These are phyloP conservation scores for Microplitis mediator DNA, from an alignment of 1,140 invertebrate genomes.

Conservation along the genomic window DNA sequence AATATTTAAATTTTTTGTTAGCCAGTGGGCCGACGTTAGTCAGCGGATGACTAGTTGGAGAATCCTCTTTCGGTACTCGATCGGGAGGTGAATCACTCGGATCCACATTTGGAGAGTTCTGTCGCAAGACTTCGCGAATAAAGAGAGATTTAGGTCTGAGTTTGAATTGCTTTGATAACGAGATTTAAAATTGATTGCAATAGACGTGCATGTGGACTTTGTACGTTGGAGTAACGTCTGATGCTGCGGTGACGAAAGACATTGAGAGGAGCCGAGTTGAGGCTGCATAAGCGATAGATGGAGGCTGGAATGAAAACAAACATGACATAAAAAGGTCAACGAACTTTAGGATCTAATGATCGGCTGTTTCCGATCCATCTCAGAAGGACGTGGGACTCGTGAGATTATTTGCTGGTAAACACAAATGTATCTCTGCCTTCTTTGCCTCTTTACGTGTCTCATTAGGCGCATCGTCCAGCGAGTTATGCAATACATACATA, in stretches of 20 bases:
- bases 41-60: neutral
- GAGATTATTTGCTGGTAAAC: no score
- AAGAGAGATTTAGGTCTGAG: no score
- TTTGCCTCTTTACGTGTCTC: conserved; percentile 15
- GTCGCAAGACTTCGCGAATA: no score
- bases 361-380: conserved; percentile 1
- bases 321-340: neutral
- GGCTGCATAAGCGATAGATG: no score
- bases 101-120: neutral
- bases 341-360: neutral
- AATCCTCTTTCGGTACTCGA: neutral
- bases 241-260: no score
- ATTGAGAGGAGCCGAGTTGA: no score
- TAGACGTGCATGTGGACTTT: no score
- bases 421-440: neutral
- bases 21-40: neutral
- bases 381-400: neutral
- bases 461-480: conserved; percentile 12
- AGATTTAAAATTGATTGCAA: no score
- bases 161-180: no score
- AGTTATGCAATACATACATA: neutral
- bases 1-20: neutral
- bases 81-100: neutral
- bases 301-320: conserved; percentile 9
- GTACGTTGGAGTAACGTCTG: no score